Conservation (phyloP, 1,140 invertebrate genomes). For the Idris sp. region DNA sequence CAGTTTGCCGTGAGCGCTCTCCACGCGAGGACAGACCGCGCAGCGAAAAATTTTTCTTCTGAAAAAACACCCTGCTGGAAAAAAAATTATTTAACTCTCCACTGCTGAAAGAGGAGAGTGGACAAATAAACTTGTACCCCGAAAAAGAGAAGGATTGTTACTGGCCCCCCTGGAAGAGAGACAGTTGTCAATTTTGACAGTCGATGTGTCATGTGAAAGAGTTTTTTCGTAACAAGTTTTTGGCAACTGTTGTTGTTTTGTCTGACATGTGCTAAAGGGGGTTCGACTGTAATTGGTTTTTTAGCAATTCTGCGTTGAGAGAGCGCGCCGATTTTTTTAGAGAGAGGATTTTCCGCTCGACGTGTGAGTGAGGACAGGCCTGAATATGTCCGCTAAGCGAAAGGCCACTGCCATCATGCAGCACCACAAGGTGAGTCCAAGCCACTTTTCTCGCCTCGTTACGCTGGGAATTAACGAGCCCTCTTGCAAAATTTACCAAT, state of each 20-base stretch:
- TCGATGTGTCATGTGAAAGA: slow-evolving; percentile 29
- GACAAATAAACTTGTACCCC: too few species aligned
- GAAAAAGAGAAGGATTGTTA: too few species aligned
- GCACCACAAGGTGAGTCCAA: slow-evolving; percentile 80
- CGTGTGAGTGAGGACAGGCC: slow-evolving; percentile 66
- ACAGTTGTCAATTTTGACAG: not conserved
- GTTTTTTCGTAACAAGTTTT: slow-evolving; percentile 29
- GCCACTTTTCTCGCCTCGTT: slow-evolving; percentile 45
- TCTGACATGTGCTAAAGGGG: slow-evolving; percentile 64
- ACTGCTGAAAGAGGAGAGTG: too few species aligned
- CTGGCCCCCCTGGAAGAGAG: too few species aligned
- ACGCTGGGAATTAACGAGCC: slow-evolving; percentile 28
- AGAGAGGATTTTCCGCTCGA: slow-evolving; percentile 63
- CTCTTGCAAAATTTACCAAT: slow-evolving; percentile 39
- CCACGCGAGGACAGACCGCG: slow-evolving; percentile 70
- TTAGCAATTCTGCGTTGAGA: slow-evolving; percentile 44
- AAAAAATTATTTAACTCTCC: not conserved
- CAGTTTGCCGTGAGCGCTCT: slow-evolving; percentile 77
- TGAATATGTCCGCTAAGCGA: slow-evolving; percentile 80
- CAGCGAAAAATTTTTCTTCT: slow-evolving; percentile 15
- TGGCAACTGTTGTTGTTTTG: not conserved
- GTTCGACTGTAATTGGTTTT: slow-evolving; percentile 46
- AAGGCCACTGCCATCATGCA: slow-evolving; percentile 81
- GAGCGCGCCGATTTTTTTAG: slow-evolving; percentile 45
- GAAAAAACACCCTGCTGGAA: not conserved